phyloP scores from a whole-genome alignment of 2,888 invertebrate species.

The Limnephilus marmoratus region DNA sequence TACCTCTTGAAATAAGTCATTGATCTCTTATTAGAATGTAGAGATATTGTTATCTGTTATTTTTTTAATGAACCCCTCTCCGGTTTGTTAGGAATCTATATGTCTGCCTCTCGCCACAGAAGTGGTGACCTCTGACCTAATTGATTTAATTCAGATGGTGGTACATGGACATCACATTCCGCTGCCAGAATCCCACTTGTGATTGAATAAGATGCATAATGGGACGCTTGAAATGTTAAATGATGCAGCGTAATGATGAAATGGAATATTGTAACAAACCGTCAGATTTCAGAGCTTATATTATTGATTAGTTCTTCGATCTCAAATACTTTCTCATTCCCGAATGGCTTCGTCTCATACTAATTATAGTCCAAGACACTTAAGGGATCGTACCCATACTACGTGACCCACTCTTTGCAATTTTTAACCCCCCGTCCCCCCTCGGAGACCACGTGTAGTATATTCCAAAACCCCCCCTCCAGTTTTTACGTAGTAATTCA shows the following conservation, averaged over 20 bases:
- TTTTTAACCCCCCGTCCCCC: too few relatives aligned
- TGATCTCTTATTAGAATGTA: not conserved
- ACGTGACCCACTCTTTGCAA: too few relatives aligned
- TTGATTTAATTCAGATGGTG: conserved; percentile 60
- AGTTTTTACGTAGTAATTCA: too few relatives aligned
- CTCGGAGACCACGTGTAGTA: too few relatives aligned
- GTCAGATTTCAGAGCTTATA: too few relatives aligned
- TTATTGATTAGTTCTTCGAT: too few relatives aligned
- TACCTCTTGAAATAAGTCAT: not conserved
- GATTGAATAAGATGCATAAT: conserved; percentile 21
- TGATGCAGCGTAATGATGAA: not conserved
- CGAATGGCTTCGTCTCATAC: too few relatives aligned
- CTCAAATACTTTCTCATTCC: too few relatives aligned
- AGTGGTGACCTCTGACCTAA: conserved; percentile 64
- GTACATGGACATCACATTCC: not conserved
- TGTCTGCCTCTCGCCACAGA: not conserved
- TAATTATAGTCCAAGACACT: too few relatives aligned
- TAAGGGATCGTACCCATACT: too few relatives aligned
- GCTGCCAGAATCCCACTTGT: not conserved
- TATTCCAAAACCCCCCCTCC: too few relatives aligned
- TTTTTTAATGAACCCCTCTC: conserved; percentile 3
- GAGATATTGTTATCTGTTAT: not conserved
- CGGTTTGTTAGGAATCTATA: not conserved
- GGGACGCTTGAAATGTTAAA: not conserved
- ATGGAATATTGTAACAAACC: not conserved